Evolutionary conservation across 2,888 invertebrate genomes (phyloP).

Genomic region (Tetranychus truncatus): DNA sequence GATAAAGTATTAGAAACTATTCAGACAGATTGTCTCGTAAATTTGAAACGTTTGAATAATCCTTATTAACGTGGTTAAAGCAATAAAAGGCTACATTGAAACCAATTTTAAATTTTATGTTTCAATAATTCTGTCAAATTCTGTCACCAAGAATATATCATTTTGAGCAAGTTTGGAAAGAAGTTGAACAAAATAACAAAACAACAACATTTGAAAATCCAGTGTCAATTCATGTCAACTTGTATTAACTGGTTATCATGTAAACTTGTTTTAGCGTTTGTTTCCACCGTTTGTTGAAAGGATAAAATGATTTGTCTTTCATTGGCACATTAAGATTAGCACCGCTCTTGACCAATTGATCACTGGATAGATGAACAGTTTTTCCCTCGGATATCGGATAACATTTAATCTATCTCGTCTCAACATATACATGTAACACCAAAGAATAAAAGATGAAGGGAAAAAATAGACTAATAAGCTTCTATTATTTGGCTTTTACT

Average conservation of each 20-base stretch:
- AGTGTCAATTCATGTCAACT: background rate
- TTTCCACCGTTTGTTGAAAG: background rate
- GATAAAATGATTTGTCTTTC: background rate
- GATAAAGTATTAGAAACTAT: background rate
- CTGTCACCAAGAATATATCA: background rate
- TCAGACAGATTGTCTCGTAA: background rate
- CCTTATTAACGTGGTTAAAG: background rate
- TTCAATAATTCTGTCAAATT: background rate
- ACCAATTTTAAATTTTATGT: background rate
- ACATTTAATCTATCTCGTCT: background rate
- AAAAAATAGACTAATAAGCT: no score
- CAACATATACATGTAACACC: no score
- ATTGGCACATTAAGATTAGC: background rate
- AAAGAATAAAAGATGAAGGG: no score
- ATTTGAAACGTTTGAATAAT: background rate
- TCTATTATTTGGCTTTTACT: no score
- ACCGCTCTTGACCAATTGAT: background rate
- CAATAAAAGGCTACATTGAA: background rate
- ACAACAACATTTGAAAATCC: background rate
- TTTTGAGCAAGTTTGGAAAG: background rate
- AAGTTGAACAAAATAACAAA: background rate
- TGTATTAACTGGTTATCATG: background rate
- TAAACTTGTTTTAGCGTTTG: background rate
- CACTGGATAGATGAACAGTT: background rate
- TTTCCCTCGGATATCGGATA: slow-evolving; percentile 1